Evolutionary conservation across 2,888 invertebrate genomes (phyloP).

Genomic region (Vesta saturnalis): DNA sequence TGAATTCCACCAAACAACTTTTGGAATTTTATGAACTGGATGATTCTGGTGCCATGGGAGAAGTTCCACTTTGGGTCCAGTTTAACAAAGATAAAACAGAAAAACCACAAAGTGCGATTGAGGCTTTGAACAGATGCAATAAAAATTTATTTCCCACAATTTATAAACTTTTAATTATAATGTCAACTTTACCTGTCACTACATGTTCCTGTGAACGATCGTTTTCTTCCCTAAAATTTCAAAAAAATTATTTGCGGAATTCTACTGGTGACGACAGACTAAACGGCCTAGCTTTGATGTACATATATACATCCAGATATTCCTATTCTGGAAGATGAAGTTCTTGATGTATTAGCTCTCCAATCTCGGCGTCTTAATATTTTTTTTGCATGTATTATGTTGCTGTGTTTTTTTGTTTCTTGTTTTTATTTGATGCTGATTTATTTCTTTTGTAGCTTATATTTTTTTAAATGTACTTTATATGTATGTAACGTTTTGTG

Average conservation of each 20-base stretch:
- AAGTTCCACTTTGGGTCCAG: conserved; percentile 16
- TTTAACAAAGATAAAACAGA: conserved; percentile 13
- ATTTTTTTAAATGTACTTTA: conserved; percentile 11
- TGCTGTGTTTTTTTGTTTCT: no score
- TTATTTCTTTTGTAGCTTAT: no score
- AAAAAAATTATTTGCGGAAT: conserved; percentile 2
- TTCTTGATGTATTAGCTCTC: conserved; percentile 13
- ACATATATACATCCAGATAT: no score
- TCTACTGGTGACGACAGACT: no score
- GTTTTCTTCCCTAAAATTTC: not conserved
- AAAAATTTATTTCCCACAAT: no score
- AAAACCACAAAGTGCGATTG: conserved; percentile 16
- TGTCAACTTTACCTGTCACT: conserved; percentile 15
- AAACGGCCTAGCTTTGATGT: no score
- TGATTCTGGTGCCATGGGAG: conserved; percentile 11
- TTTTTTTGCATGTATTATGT: no score
- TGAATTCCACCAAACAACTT: no score
- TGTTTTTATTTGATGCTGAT: no score
- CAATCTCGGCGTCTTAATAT: no score
- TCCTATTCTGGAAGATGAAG: not conserved
- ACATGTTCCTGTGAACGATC: no score
- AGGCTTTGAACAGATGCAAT: not conserved
- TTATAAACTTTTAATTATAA: conserved; percentile 7
- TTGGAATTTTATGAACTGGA: no score
- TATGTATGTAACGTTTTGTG: conserved; percentile 12